Percentiles rank a stretch among this genome's conserved stretches.
Conservation (phyloP, 2,113 vertebrate genomes). For the Periophthalmodon schlosseri region DNA sequence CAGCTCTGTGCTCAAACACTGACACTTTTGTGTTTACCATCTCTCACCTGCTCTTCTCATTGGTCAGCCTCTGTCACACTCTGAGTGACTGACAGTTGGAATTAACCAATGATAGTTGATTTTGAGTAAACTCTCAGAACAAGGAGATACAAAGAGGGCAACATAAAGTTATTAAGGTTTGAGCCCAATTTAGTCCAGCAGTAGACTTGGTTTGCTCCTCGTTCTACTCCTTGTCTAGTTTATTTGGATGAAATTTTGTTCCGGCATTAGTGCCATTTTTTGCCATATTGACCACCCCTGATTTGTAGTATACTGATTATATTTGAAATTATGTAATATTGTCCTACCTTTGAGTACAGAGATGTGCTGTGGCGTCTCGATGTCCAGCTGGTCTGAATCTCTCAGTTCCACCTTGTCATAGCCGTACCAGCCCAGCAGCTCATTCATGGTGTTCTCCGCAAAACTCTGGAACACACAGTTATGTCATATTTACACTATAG, state of each 20-base stretch:
- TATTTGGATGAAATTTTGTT: too few species aligned
- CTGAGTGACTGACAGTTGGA: neutral
- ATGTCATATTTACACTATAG: neutral
- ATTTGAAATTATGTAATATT: neutral
- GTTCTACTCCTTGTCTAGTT: too few species aligned
- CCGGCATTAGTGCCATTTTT: too few species aligned
- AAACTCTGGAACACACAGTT: constrained; percentile 90
- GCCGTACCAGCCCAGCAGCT: constrained; percentile 98
- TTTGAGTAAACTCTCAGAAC: too few species aligned
- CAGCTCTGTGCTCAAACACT: neutral
- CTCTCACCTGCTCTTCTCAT: neutral
- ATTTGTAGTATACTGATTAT: neutral
- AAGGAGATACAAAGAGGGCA: too few species aligned
- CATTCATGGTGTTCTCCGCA: constrained; percentile 99
- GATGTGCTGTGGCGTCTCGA: constrained; percentile 94
- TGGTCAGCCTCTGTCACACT: neutral
- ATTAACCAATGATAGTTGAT: too few species aligned
- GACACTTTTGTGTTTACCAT: neutral
- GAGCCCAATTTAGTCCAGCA: too few species aligned
- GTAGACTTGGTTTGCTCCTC: too few species aligned
- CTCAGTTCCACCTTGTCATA: constrained; percentile 99
- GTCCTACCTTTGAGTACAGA: constrained; percentile 97
- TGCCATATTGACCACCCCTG: neutral
- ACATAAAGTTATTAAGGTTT: too few species aligned
- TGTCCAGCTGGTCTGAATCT: constrained; percentile 96